Base-by-base conservation (phyloP, 2,888 invertebrate genomes). In the Pollenia angustigena region DNA sequence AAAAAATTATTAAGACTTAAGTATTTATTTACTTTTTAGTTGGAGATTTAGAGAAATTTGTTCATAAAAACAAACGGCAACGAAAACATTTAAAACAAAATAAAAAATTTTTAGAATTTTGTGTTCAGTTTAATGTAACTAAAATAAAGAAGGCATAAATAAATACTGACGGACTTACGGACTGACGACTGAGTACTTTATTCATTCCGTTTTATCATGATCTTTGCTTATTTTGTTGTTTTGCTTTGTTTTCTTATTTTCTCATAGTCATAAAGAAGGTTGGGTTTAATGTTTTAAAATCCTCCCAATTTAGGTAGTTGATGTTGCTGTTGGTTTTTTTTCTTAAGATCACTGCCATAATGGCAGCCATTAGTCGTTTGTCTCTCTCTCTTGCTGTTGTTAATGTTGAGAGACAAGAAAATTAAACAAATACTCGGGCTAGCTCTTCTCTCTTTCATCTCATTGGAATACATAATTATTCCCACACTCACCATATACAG, bases 321-420 rank as follows among this genome's bases (percentile, higher is more conserved):
- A 81, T 72, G 62, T 16, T 69, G 16, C 60, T 68, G 64, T 44
- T 66, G 40, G 48, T 66, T 48, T 58, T 72, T 72, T 23, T 68
- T 11, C 12, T 46, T 18, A 66, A 74, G 79, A 85, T 85, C 82
- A 69, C 54, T 56, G 23, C 69, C 75, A 75, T 75, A 44, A 82
- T 6, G 56, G 56, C 91, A 88, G 92, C 92, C 92, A 91, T 91
- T 90, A 89, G 88, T 90, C 89, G 90, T 90, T 87, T 89, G 23
- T 92, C 91, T 90, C 90, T 81, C 89, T 92, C 89, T 48, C 72
- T 48, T 32, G 32, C 89, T 11, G 2, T 16, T 40, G 32, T 32
- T 12, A 18, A 56, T 60, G 32, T 74, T 46, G 52, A 2, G 46
- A 52, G 18, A 14, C 4, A 54, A 18, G 54, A 66, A 79, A 32